Evolutionary conservation across 2,797 vertebrate species (phyloP).

Genomic region (Sebastiscus tertius): DNA sequence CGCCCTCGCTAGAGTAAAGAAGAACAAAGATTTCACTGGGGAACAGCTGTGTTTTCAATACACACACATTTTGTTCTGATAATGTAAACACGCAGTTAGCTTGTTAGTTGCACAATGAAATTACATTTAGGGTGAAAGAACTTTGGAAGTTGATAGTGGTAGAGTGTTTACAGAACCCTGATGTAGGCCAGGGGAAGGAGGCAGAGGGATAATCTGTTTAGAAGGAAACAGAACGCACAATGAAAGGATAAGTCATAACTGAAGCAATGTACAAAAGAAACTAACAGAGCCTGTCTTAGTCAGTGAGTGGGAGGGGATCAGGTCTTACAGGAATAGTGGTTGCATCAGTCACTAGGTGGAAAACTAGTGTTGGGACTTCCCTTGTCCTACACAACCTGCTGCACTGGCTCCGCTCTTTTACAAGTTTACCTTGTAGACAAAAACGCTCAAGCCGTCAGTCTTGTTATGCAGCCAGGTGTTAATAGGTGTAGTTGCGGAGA

Average conservation of each 20-base stretch:
- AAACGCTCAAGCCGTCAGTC: constrained; percentile 42
- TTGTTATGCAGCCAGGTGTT: constrained; percentile 45
- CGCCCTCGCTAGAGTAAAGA: constrained; percentile 35
- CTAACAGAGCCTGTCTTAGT: constrained; percentile 75
- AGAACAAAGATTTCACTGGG: constrained; percentile 51
- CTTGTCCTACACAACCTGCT: constrained; percentile 74
- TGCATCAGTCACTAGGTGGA: constrained; percentile 53
- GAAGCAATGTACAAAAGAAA: constrained; percentile 69
- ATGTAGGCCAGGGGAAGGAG: constrained; percentile 26
- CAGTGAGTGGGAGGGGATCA: constrained; percentile 76
- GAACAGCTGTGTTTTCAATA: constrained; percentile 62
- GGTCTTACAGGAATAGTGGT: constrained; percentile 80
- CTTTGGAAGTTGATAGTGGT: neutral
- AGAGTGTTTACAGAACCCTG: neutral
- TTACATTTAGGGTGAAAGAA: constrained; percentile 3
- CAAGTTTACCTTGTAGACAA: constrained; percentile 27
- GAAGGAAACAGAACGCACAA: constrained; percentile 62
- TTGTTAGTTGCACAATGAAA: constrained; percentile 2
- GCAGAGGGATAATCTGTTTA: constrained; percentile 64
- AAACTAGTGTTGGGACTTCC: constrained; percentile 58
- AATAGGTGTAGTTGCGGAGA: neutral
- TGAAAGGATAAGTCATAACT: constrained; percentile 76
- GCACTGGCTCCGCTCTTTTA: constrained; percentile 61
- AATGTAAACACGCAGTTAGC: constrained; percentile 34
- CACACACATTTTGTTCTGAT: constrained; percentile 45